These are phyloP conservation scores for Coreoperca whiteheadi DNA, from an alignment of 2,113 vertebrate species.

Conservation along the genomic window DNA sequence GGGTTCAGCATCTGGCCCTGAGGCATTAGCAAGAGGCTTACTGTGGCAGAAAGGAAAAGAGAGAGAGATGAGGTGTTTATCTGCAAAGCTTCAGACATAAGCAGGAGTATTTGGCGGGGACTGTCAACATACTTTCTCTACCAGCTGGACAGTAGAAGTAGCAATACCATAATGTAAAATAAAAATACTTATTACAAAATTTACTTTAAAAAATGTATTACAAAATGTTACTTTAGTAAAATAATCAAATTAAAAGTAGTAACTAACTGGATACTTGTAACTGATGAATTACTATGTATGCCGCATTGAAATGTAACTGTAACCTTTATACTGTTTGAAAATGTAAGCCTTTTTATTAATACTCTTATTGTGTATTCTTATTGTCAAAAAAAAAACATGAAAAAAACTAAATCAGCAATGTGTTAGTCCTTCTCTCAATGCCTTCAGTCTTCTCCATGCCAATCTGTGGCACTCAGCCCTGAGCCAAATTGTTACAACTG, in stretches of 20 bases:
- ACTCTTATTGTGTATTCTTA: neutral
- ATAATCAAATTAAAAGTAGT: neutral
- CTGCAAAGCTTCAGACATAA: conserved; percentile 38
- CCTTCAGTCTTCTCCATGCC: neutral
- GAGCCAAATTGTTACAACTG: neutral
- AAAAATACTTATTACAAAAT: neutral
- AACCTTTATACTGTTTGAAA: neutral
- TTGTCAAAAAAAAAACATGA: neutral
- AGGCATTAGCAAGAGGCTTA: conserved; percentile 52
- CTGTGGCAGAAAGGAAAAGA: conserved; percentile 29
- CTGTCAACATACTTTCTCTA: conserved; percentile 10
- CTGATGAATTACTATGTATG: neutral
- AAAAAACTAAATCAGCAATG: conserved; percentile 8
- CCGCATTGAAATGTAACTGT: neutral
- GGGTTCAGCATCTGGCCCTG: conserved; percentile 51
- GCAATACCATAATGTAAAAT: neutral
- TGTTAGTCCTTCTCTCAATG: neutral
- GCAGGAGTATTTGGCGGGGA: conserved; percentile 26
- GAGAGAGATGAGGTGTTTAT: conserved; percentile 44
- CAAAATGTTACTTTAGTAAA: neutral
- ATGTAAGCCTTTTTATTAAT: neutral
- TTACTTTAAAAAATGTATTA: too few relatives aligned
- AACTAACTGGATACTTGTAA: neutral
- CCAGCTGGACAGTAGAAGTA: neutral
- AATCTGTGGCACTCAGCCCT: neutral